These are phyloP conservation scores for Actenoides hombroni DNA, from an alignment of 2,113 vertebrate species.

Conservation along the genomic window DNA sequence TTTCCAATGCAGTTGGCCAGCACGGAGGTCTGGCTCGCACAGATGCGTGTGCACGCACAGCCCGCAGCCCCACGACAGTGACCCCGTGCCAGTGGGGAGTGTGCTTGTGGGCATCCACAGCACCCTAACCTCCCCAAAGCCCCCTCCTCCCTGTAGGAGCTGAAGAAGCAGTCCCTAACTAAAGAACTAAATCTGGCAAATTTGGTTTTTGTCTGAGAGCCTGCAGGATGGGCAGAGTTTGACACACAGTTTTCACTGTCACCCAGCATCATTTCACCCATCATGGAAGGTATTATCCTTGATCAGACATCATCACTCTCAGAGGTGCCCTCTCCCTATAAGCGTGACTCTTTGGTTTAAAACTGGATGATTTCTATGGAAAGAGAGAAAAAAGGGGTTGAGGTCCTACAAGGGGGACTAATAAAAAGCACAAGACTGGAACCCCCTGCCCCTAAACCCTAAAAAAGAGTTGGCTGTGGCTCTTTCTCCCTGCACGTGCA, in stretches of 20 bases:
- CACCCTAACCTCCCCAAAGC: not conserved
- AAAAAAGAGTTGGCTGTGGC: not conserved
- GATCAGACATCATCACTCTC: not conserved
- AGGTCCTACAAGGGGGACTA: not conserved
- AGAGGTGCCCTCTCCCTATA: not conserved
- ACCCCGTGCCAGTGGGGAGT: not conserved
- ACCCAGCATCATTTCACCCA: not conserved
- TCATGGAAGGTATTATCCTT: not conserved
- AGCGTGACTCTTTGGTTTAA: not conserved
- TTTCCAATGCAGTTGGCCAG: rapidly evolving
- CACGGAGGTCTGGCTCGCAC: not conserved
- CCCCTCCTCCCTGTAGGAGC: not conserved
- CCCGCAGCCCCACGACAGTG: not conserved
- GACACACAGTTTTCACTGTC: not conserved
- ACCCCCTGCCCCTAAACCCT: not conserved
- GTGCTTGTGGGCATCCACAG: not conserved
- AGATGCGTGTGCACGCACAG: not conserved
- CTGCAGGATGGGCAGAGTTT: not conserved
- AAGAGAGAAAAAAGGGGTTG: not conserved
- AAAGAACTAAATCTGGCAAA: not conserved
- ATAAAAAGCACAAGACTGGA: not conserved
- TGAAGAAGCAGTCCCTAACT: not conserved
- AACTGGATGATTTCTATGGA: not conserved
- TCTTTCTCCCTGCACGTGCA: not conserved
- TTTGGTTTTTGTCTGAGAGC: not conserved